Conservation (phyloP, 2,888 invertebrate species). For the Lasioglossum pauxillum region DNA sequence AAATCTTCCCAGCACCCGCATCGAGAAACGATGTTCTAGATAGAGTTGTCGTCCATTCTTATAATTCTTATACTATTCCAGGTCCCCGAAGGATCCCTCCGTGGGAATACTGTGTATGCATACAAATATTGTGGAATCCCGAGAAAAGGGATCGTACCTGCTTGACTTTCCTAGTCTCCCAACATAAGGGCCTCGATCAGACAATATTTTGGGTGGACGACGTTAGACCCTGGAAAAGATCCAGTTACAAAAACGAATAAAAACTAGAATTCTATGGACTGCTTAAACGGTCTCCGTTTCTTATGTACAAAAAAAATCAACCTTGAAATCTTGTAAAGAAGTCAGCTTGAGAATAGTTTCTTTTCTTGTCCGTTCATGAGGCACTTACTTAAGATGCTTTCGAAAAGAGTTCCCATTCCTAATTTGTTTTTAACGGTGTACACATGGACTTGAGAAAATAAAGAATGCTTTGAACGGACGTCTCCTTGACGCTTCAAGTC, state of each 20-base stretch:
- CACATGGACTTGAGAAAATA: background rate
- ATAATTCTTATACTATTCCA: background rate
- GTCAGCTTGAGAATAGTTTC: background rate
- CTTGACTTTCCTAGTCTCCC: background rate
- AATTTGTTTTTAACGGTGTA: background rate
- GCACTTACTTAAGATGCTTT: background rate
- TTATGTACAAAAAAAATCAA: background rate
- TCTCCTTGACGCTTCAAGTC: background rate
- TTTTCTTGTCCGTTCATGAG: background rate
- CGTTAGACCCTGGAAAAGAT: background rate
- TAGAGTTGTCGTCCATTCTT: background rate
- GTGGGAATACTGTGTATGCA: background rate
- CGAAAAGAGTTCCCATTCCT: background rate
- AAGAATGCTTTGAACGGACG: background rate
- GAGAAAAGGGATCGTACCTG: background rate
- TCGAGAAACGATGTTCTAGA: background rate
- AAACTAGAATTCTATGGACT: background rate
- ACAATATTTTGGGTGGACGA: background rate
- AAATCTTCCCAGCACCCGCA: background rate
- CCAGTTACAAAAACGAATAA: background rate
- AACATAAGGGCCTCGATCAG: background rate
- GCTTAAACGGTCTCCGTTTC: background rate
- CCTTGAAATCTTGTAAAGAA: background rate
- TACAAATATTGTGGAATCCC: background rate
- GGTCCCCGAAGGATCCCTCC: background rate